Evolutionary conservation across 2,797 vertebrate genomes (phyloP), one percentile per base, ranked within the genome.

Genomic region (Molossus molossus): DNA sequence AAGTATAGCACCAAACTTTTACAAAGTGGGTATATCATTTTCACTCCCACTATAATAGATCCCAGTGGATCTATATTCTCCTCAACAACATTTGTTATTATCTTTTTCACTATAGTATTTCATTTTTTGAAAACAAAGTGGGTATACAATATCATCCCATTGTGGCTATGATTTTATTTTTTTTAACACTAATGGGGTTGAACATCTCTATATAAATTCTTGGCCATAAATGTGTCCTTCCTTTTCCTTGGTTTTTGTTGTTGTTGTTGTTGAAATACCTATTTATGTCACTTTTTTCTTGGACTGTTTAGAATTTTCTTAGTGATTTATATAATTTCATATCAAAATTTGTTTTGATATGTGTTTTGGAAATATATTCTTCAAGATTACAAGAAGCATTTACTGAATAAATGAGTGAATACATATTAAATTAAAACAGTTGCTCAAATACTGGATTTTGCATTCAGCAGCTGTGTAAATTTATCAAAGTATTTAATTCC

Each of bases 401-500:
- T 58, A 62, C 9, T 91, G 20, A 91, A 77, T 91, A 82, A 81
- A 87, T 86, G 9, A 85, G 58, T 48, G 9, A 86, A 53, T 77
- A 60, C 79, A 25, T 67, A 84, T 33, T 83, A 5, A 91, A 83
- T 73, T 85, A 88, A 95, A 88, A 25, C 0, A 83, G 1, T 75
- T 87, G 7, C 57, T 94, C 9, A 85, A 67, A 84, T 40, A 85
- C 3, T 81, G 4, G 21, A 25, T 40, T 84, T 95, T 94, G 13
- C 23, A 69, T 75, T 72, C 55, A 62, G 50, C 12, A 80, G 10
- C 14, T 69, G 1, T n/a, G 1, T 64, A 70, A 55, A 91, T 57
- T 81, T 89, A 25, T 11, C 37, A 25, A 69, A 29, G 15, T 89
- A 86, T 81, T 89, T 84, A 85, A 95, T 84, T 75, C 7, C 20